Conservation (phyloP, 2,888 invertebrate genomes). For the Calameuta idolon region DNA sequence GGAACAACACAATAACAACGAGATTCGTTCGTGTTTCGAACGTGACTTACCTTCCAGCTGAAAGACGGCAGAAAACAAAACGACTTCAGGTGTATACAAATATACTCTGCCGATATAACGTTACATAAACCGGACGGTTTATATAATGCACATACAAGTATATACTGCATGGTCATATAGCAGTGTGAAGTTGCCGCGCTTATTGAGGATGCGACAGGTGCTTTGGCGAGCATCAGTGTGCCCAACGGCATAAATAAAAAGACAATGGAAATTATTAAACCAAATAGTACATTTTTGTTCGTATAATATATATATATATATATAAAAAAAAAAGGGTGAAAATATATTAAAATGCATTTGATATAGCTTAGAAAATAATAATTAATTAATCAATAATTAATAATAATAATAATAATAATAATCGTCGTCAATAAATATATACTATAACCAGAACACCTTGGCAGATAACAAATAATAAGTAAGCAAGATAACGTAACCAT, state of each 20-base stretch:
- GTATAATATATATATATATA: slow-evolving; percentile 42
- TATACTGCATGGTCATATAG: neutral
- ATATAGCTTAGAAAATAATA: slow-evolving; percentile 25
- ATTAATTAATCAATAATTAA: slow-evolving; percentile 42
- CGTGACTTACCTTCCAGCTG: slow-evolving; percentile 62
- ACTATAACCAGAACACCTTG: slow-evolving; percentile 67
- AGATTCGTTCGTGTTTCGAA: slow-evolving; percentile 35
- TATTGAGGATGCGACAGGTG: slow-evolving; percentile 58
- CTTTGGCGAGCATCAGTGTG: slow-evolving; percentile 19
- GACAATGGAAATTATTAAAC: slow-evolving; percentile 63
- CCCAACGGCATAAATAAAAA: slow-evolving; percentile 52
- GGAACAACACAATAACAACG: slow-evolving; percentile 38
- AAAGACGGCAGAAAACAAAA: slow-evolving; percentile 34
- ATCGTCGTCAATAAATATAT: slow-evolving; percentile 61
- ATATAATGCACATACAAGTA: neutral
- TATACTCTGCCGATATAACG: slow-evolving; percentile 4
- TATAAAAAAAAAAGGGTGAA: slow-evolving; percentile 52
- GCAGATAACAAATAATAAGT: slow-evolving; percentile 66
- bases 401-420: slow-evolving; percentile 30
- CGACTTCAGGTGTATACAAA: neutral
- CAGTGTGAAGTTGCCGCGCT: neutral
- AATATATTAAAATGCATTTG: slow-evolving; percentile 67
- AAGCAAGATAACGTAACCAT: slow-evolving; percentile 64
- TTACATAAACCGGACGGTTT: slow-evolving; percentile 13
- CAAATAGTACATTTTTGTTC: slow-evolving; percentile 66